Conservation (phyloP, 2,113 vertebrate species). For the Microcebus jonahi region DNA sequence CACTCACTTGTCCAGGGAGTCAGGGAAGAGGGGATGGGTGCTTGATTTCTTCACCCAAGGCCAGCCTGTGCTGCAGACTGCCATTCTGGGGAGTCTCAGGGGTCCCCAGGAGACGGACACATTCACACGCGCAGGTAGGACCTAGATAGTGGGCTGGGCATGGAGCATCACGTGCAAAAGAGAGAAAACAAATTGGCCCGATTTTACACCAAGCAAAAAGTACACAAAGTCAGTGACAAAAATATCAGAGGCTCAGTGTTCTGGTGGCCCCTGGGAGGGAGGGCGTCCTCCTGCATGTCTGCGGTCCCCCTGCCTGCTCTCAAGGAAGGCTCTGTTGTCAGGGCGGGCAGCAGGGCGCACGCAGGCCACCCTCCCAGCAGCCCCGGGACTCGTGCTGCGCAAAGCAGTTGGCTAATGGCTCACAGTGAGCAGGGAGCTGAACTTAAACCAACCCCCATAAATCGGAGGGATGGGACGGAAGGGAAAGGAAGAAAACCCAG, state of each 20-base stretch:
- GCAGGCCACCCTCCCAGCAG: not conserved
- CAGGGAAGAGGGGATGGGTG: rapidly evolving
- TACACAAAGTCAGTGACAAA: not conserved
- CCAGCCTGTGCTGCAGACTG: not conserved
- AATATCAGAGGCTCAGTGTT: not conserved
- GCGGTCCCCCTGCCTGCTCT: not conserved
- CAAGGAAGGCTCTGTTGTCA: not conserved
- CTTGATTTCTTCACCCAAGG: not conserved
- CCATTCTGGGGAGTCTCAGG: not conserved
- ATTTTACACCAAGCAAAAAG: not conserved
- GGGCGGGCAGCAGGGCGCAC: no score
- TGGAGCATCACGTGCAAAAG: not conserved
- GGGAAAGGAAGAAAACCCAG: not conserved
- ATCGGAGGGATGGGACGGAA: not conserved
- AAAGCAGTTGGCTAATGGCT: not conserved
- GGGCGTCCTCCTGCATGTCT: not conserved
- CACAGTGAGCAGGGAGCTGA: not conserved
- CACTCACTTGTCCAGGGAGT: not conserved
- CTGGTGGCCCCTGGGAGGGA: not conserved
- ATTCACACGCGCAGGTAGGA: not conserved
- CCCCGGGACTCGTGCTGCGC: not conserved
- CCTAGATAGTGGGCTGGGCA: not conserved
- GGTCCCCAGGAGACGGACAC: not conserved
- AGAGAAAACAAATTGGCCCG: not conserved
- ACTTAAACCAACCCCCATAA: not conserved